A percentile compares a stretch with the other conserved stretches of the same genome.
These are phyloP conservation scores for Neogobius melanostomus DNA, from an alignment of 2,113 vertebrate genomes.

Conservation along the genomic window DNA sequence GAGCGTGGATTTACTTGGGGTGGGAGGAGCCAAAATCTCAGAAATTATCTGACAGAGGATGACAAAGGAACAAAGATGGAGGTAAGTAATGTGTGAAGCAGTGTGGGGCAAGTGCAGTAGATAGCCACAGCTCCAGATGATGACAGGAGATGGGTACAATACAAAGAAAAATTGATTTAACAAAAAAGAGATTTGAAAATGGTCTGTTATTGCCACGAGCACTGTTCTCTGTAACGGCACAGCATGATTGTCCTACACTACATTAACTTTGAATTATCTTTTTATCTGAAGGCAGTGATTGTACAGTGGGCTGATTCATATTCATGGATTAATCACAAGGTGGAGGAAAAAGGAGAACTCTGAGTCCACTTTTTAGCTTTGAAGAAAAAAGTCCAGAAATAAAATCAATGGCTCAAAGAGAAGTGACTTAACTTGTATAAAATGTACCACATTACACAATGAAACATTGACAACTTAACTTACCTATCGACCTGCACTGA, in stretches of 20 bases:
- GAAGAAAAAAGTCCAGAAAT: background rate
- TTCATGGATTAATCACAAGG: background rate
- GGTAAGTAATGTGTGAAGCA: constrained; percentile 78
- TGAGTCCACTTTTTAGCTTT: background rate
- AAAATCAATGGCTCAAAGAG: background rate
- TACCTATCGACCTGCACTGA: no score
- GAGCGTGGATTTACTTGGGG: constrained; percentile 80
- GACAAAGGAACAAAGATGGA: constrained; percentile 54
- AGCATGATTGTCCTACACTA: constrained; percentile 15
- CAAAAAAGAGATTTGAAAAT: constrained; percentile 23
- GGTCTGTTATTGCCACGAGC: constrained; percentile 10
- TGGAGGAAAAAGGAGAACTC: background rate
- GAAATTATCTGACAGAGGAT: constrained; percentile 65
- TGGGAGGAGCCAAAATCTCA: constrained; percentile 38
- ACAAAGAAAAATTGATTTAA: constrained; percentile 38
- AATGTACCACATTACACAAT: no score
- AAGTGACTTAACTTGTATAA: background rate
- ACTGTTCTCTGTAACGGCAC: constrained; percentile 8
- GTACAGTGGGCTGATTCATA: background rate
- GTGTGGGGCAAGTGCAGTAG: constrained; percentile 61
- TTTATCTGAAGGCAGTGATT: constrained; percentile 1
- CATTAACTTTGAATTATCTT: constrained; percentile 5
- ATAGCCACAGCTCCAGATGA: constrained; percentile 61
- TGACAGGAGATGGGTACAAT: constrained; percentile 49
- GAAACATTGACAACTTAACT: no score